These are phyloP conservation scores for Nomada ruficornis DNA, from an alignment of 2,888 invertebrate species.

Conservation along the genomic window DNA sequence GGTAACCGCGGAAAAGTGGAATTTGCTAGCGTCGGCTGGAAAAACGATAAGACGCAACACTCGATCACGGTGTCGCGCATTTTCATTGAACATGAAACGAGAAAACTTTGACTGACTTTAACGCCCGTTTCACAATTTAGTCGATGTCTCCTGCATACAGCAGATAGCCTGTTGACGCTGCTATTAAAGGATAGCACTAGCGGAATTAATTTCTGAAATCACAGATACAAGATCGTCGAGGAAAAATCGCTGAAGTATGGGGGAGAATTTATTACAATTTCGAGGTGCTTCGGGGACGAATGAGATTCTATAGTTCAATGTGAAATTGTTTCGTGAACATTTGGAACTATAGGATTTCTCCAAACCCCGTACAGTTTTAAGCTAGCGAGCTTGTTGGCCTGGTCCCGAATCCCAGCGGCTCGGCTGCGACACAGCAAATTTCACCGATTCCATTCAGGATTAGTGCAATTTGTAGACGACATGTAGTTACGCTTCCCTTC, in stretches of 20 bases:
- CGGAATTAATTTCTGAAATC: not conserved
- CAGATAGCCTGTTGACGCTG: constrained; percentile 32
- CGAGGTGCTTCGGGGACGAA: not conserved
- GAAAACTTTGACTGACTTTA: constrained; percentile 50
- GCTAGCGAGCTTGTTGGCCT: not conserved
- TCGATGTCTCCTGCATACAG: constrained; percentile 16
- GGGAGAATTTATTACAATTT: too few species aligned
- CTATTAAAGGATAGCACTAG: not conserved
- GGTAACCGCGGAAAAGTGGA: constrained; percentile 30
- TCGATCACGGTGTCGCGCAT: constrained; percentile 77
- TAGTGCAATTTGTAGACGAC: constrained; percentile 36
- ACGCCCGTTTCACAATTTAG: constrained; percentile 41
- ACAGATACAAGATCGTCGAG: too few species aligned
- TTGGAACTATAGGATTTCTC: not conserved
- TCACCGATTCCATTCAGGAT: constrained; percentile 33
- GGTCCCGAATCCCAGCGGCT: not conserved
- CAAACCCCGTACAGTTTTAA: too few species aligned
- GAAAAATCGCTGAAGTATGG: not conserved
- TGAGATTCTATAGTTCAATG: not conserved
- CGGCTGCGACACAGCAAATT: constrained; percentile 12
- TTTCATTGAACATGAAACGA: constrained; percentile 72
- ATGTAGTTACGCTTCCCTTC: constrained; percentile 1
- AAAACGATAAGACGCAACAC: constrained; percentile 64
- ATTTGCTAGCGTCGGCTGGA: constrained; percentile 62
- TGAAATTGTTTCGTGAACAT: not conserved